phyloP scores from a whole-genome alignment of 1,140 invertebrate genomes.

The Drosophila kurseongensis region DNA sequence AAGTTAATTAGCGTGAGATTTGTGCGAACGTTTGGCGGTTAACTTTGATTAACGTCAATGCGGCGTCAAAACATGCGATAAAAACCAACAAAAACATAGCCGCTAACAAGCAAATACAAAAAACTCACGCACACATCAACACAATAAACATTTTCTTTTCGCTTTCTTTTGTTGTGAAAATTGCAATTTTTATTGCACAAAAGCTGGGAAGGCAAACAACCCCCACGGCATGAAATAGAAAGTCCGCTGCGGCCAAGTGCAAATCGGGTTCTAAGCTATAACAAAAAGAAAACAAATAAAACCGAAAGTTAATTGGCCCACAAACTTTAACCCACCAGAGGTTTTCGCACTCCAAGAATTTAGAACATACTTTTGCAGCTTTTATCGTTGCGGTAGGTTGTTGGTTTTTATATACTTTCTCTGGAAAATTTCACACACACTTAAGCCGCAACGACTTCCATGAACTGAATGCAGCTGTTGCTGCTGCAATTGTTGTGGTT shows the following conservation, averaged over 20 bases:
- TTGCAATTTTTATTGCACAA: slow-evolving; percentile 75
- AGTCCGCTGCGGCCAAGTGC: slow-evolving; percentile 30
- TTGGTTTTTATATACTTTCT: slow-evolving; percentile 66
- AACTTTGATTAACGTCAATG: slow-evolving; percentile 66
- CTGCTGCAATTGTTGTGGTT: slow-evolving; percentile 34
- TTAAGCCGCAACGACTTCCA: slow-evolving; percentile 36
- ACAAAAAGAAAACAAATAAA: slow-evolving; percentile 23
- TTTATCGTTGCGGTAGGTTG: slow-evolving; percentile 26
- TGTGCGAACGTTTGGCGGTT: slow-evolving; percentile 49
- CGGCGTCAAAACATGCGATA: slow-evolving; percentile 50
- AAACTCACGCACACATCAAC: slow-evolving; percentile 18
- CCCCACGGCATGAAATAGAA: slow-evolving; percentile 77
- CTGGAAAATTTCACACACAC: slow-evolving; percentile 67
- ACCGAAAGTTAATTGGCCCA: slow-evolving; percentile 61
- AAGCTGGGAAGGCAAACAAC: slow-evolving; percentile 19
- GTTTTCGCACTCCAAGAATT: slow-evolving; percentile 46
- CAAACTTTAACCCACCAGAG: slow-evolving; percentile 42
- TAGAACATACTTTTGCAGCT: slow-evolving; percentile 17
- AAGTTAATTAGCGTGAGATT: slow-evolving; percentile 78
- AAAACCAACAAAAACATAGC: slow-evolving; percentile 22
- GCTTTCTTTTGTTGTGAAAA: slow-evolving; percentile 77
- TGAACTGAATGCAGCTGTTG: slow-evolving; percentile 22
- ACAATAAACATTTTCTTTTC: slow-evolving; percentile 53
- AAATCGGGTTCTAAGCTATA: slow-evolving; percentile 34
- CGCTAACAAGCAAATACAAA: slow-evolving; percentile 37